A percentile compares a stretch with the other conserved stretches of the same genome.
phyloP scores from a whole-genome alignment of 2,888 invertebrate genomes.

The Nycteola revayana region DNA sequence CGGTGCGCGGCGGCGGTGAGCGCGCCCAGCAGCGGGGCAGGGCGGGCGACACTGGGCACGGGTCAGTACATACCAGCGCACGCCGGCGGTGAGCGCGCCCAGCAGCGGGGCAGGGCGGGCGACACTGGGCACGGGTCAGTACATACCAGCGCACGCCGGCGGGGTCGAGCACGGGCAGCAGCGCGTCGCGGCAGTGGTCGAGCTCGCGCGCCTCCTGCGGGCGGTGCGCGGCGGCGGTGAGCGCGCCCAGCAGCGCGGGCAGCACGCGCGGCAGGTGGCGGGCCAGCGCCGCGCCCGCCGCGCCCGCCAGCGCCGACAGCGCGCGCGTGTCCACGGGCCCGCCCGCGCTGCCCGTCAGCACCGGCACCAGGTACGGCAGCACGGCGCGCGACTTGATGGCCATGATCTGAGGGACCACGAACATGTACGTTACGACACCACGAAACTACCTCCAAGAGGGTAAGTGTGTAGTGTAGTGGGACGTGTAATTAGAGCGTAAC shows the following conservation, averaged over 20 bases:
- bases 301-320: constrained; percentile 85
- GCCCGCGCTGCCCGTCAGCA: constrained; percentile 86
- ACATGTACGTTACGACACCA: too few species aligned
- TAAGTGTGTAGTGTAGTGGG: too few species aligned
- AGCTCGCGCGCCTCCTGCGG: constrained; percentile 87
- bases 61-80: too few species aligned
- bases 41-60: too few species aligned
- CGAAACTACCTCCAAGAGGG: too few species aligned
- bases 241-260: constrained; percentile 91
- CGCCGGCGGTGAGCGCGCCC: constrained; percentile 93
- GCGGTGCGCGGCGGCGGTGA: constrained; percentile 86
- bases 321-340: constrained; percentile 46
- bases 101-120: constrained; percentile 95
- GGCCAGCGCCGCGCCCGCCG: constrained; percentile 74
- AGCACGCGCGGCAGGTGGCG: constrained; percentile 97
- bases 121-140: neutral
- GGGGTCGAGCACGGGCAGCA: constrained; percentile 94
- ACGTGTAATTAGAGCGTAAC: too few species aligned
- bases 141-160: constrained; percentile 92
- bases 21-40: constrained; percentile 94
- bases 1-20: constrained; percentile 90
- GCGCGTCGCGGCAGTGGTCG: constrained; percentile 95
- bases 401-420: constrained; percentile 87
- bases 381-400: constrained; percentile 97
- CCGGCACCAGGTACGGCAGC: constrained; percentile 97